Base-by-base conservation (phyloP, 2,888 invertebrate genomes). In the Beris chalybata region DNA sequence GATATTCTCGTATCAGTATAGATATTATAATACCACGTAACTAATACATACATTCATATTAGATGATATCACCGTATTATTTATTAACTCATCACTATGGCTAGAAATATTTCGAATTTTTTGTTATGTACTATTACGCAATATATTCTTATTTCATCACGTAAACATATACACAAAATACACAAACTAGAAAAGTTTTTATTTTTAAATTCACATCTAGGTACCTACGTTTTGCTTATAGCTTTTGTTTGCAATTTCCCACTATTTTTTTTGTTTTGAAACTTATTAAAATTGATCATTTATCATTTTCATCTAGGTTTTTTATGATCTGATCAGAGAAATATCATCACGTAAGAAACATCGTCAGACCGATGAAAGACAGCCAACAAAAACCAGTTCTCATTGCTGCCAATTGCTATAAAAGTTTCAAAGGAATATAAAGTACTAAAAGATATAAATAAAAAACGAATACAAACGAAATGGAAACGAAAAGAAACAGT, bases 261-360 rank as follows among this genome's bases (percentile, higher is more conserved):
- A 38, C 29, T 43, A 54, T 55, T 64, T 22, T n/a, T 22, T 22
- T 22, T 22, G 22, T 22, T 22, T 22, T 22, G 22, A 22, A n/a
- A 45, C 45, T 31, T 50, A 55, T 50, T 56, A 52, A 67, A 56
- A 30, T 43, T 63, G 55, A 45, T 53, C 44, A 58, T 64, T 57
- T 63, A 48, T 56, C 38, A 15, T 52, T 47, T 12, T 30, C 32
- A 64, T 64, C 11, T 71, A 82, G 82, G 81, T 81, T 74, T 82
- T 82, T 78, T 81, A 79, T 74, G 81, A 82, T 77, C 78, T 82
- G 73, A 79, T 81, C 79, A 80, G 78, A 77, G 80, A 81, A 76
- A 80, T 82, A 73, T 78, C 80, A 76, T 77, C 78, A 74, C 80
- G 79, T 73, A 82, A 82, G 74, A 80, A 79, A 75, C 78, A 77